Evolutionary conservation across 2,113 vertebrate species (phyloP), one percentile per base, ranked within the genome.

Genomic region (Lathamus discolor): DNA sequence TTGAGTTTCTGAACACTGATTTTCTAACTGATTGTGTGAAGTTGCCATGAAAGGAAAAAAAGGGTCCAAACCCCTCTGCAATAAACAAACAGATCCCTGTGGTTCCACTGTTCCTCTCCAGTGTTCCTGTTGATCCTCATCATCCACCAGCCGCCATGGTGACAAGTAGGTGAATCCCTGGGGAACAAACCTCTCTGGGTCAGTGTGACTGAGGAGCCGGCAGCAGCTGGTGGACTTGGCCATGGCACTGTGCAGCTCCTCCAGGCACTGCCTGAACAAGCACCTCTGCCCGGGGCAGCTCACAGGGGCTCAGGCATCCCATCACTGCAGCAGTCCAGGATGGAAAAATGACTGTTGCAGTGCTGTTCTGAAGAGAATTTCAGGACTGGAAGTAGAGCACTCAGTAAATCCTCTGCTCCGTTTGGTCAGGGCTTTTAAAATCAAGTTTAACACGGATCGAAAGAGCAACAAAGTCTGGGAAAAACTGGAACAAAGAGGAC

Each of bases 201-300:
- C 23, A 1, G 44, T 0, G 3, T 43, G 63, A 82, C 46, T 5
- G 0, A 44, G 61, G 31, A 69, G 84, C 13, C 1, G 2, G 55
- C 75, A 89, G 67, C 46, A 70, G 86, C 33, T 37, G 77, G 55
- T 82, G 92, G 43, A 90, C 69, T 16, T 0, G 6, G 64, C 78
- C 41, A 10, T 2, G 46, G 69, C 87, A 33, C 9, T 0, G 0
- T 11, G 44, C 51, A 67, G 73, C 49, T 66, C 20, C 59, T 48
- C 52, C 37, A 20, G 37, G 44, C 64, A 55, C 1, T 18, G 83
- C 20, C 22, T 18, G 33, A 57, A 37, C 54, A 78, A 64, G 49
- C 0, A 43, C n/a, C 37, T 69, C 35, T 55, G 78, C 41, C 63
- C 9, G 0, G 31, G 25, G 72, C 63, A 62, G 55, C 55, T 27